Evolutionary conservation across 2,113 vertebrate genomes (phyloP).

Genomic region (Collichthys lucidus): DNA sequence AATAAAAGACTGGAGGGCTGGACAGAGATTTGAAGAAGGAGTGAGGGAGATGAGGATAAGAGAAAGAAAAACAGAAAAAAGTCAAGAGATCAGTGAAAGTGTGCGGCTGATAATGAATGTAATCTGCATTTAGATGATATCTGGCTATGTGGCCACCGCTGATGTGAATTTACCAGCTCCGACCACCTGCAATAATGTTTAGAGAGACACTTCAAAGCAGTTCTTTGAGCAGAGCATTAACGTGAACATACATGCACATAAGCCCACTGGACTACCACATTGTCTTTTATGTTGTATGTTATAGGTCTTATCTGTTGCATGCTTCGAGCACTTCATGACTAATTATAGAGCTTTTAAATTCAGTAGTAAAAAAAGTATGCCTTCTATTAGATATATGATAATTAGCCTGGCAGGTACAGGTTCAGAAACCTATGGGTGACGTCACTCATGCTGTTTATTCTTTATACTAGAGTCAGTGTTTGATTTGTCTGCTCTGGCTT

Average conservation of each 20-base stretch:
- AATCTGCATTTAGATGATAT: slow-evolving; percentile 76
- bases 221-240: background rate
- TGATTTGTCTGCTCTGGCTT: no score
- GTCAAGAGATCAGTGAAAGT: slow-evolving; percentile 49
- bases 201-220: slow-evolving; percentile 19
- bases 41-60: slow-evolving; percentile 19
- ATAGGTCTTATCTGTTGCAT: background rate
- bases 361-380: no score
- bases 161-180: slow-evolving; percentile 45
- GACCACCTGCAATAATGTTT: slow-evolving; percentile 28
- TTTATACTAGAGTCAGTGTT: no score
- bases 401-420: background rate
- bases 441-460: no score
- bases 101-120: slow-evolving; percentile 61
- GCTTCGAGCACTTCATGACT: background rate
- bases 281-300: background rate
- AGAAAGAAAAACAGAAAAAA: slow-evolving; percentile 19
- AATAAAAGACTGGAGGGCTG: slow-evolving; percentile 17
- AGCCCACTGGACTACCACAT: background rate
- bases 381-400: background rate
- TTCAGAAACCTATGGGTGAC: no score
- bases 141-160: slow-evolving; percentile 50
- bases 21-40: slow-evolving; percentile 42
- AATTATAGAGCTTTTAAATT: background rate
- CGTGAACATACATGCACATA: background rate